Evolutionary conservation across 2,888 invertebrate genomes (phyloP).

Genomic region (Microctonus hyperodae): DNA sequence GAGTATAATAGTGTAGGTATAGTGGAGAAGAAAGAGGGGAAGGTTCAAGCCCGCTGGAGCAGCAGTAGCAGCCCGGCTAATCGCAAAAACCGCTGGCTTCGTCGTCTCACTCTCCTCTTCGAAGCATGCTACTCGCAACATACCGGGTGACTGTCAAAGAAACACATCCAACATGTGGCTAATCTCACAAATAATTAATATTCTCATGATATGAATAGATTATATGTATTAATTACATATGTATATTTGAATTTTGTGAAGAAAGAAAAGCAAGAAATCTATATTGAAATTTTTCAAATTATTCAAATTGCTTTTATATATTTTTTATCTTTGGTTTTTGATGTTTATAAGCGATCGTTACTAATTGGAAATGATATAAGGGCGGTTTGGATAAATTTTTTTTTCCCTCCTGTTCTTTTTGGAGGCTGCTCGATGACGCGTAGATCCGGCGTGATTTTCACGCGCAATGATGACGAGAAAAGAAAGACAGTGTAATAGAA

Average conservation of each 20-base stretch:
- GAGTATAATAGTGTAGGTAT: constrained; percentile 28
- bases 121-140: constrained; percentile 44
- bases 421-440: constrained; percentile 39
- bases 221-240: no score
- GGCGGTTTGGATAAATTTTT: constrained; percentile 15
- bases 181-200: constrained; percentile 1
- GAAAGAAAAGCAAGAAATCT: no score
- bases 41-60: constrained; percentile 39
- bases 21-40: constrained; percentile 26
- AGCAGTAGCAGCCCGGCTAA: constrained; percentile 49
- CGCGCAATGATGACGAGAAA: constrained; percentile 22
- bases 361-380: constrained; percentile 11
- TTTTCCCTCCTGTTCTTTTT: not conserved
- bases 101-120: constrained; percentile 42
- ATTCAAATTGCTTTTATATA: not conserved
- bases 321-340: not conserved
- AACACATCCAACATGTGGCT: constrained; percentile 21
- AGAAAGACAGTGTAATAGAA: not conserved
- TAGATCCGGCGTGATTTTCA: constrained; percentile 43
- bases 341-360: not conserved
- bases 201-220: constrained; percentile 6
- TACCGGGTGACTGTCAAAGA: constrained; percentile 46
- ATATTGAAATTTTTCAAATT: not conserved
- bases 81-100: constrained; percentile 59
- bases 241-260: no score